Conservation (phyloP, 2,888 invertebrate genomes). For the Argyra leucocephala region DNA sequence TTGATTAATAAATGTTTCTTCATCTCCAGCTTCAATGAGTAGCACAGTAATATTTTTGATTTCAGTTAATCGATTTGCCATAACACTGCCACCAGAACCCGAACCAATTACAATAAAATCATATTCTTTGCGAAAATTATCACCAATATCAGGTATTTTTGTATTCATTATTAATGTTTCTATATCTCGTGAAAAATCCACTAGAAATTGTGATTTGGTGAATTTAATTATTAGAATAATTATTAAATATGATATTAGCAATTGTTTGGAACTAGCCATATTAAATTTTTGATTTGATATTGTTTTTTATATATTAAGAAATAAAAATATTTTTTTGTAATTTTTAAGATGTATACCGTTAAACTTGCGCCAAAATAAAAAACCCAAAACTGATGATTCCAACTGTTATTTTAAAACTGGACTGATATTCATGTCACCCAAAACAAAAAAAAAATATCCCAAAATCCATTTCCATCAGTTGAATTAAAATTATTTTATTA, state of each 20-base stretch:
- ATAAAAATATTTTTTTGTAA: too few relatives aligned
- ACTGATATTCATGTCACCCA: too few relatives aligned
- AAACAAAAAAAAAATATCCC: too few relatives aligned
- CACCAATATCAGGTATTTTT: conserved; percentile 35
- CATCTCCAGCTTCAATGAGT: conserved; percentile 67
- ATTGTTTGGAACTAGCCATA: too few relatives aligned
- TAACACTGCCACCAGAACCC: conserved; percentile 59
- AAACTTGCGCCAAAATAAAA: too few relatives aligned
- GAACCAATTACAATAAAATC: conserved; percentile 56
- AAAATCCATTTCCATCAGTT: too few relatives aligned
- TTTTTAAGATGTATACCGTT: too few relatives aligned
- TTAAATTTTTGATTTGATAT: too few relatives aligned
- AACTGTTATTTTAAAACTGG: too few relatives aligned
- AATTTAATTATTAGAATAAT: neutral
- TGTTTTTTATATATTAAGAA: too few relatives aligned
- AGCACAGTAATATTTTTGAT: conserved; percentile 58
- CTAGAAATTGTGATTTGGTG: conserved; percentile 26
- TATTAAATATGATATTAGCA: neutral
- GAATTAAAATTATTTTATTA: too few relatives aligned
- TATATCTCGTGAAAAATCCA: conserved; percentile 33
- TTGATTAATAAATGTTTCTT: conserved; percentile 68
- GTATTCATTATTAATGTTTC: conserved; percentile 35
- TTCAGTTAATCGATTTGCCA: conserved; percentile 70
- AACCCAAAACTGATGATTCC: too few relatives aligned
- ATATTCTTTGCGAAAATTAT: conserved; percentile 42